A percentile compares a stretch with the other conserved stretches of the same genome.
Evolutionary conservation across 2,113 vertebrate genomes (phyloP).

Genomic region (Oxygymnocypris stewartii): DNA sequence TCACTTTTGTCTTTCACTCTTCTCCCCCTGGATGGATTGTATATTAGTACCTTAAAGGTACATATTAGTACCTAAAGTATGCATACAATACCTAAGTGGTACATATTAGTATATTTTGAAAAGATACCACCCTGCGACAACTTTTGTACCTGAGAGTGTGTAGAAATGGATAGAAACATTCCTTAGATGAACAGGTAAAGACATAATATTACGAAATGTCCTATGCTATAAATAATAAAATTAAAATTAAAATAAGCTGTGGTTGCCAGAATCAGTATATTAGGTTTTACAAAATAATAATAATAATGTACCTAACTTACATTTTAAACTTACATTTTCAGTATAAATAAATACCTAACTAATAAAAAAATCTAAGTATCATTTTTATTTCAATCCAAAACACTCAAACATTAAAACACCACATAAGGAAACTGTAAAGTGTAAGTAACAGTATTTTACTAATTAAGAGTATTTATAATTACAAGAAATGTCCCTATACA

Average conservation of each 20-base stretch:
- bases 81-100: neutral
- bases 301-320: too few species aligned
- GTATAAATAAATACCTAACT: too few species aligned
- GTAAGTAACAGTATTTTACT: too few species aligned
- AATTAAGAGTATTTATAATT: too few species aligned
- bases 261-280: neutral
- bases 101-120: neutral
- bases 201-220: neutral
- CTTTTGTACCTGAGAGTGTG: neutral
- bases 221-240: neutral
- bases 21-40: conserved; percentile 1
- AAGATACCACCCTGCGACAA: neutral
- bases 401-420: neutral
- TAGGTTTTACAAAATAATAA: neutral
- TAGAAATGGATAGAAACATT: neutral
- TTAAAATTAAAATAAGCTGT: neutral
- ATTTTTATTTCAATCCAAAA: neutral
- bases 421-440: neutral
- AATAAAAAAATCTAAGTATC: too few species aligned
- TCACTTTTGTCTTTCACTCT: conserved; percentile 62
- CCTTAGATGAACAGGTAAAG: neutral
- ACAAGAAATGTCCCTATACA: too few species aligned
- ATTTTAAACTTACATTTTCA: too few species aligned
- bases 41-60: neutral
- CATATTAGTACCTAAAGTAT: too few species aligned